These are phyloP conservation scores for Temnothorax longispinosus DNA, from an alignment of 1,140 invertebrate genomes.

Conservation along the genomic window DNA sequence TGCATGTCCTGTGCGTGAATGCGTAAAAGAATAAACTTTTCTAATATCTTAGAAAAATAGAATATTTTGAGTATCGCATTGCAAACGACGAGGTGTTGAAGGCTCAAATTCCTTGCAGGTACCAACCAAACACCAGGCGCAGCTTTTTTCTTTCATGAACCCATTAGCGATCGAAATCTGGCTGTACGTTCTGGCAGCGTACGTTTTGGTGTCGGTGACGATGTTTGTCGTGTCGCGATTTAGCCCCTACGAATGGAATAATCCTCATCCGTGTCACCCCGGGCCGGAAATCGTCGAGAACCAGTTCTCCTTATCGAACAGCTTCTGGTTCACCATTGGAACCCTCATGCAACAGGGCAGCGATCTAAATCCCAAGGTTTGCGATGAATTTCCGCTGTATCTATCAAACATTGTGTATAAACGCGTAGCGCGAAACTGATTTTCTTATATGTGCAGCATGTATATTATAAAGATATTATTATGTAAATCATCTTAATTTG, in stretches of 20 bases:
- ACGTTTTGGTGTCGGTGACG: constrained; percentile 92
- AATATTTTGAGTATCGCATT: neutral
- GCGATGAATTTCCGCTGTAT: neutral
- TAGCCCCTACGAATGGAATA: constrained; percentile 93
- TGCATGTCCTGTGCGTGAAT: neutral
- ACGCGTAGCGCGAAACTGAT: neutral
- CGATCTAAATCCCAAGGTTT: constrained; percentile 93
- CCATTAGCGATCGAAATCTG: constrained; percentile 94
- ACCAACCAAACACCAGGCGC: constrained; percentile 90
- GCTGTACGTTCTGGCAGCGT: constrained; percentile 92
- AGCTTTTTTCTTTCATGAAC: constrained; percentile 95
- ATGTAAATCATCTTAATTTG: neutral
- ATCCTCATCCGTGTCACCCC: constrained; percentile 90
- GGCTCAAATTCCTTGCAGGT: constrained; percentile 81
- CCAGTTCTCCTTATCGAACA: constrained; percentile 91
- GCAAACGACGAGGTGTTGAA: neutral
- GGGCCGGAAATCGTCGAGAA: constrained; percentile 87
- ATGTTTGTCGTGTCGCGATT: constrained; percentile 94
- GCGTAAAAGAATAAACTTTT: neutral
- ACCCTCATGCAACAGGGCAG: constrained; percentile 98
- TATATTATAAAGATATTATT: neutral
- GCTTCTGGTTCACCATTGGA: constrained; percentile 97
- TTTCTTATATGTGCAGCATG: neutral
- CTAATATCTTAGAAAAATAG: neutral
- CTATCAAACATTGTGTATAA: neutral